phyloP scores from a whole-genome alignment of 2,797 vertebrate genomes.

The Lophius americanus region DNA sequence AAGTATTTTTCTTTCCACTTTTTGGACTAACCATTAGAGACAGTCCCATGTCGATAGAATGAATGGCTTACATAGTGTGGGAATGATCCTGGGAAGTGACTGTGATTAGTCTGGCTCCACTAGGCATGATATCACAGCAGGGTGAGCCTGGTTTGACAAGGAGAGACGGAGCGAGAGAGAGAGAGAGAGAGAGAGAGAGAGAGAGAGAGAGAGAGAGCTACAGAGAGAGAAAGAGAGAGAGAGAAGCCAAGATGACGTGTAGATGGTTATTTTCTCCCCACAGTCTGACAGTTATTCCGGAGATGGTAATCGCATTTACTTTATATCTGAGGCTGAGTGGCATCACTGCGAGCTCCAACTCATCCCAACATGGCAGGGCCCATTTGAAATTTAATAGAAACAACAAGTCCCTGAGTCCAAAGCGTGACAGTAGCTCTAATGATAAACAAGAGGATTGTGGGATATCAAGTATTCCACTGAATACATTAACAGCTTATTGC shows the following conservation, averaged over 20 bases:
- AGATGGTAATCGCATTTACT: slow-evolving; percentile 73
- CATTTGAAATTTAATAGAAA: slow-evolving; percentile 60
- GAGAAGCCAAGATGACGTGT: slow-evolving; percentile 21
- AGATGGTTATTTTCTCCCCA: slow-evolving; percentile 53
- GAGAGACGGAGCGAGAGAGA: slow-evolving; percentile 13
- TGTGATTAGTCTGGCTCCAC: slow-evolving; percentile 77
- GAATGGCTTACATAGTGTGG: slow-evolving; percentile 55
- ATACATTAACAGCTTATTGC: slow-evolving; percentile 30
- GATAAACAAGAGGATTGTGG: slow-evolving; percentile 49
- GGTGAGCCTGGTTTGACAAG: slow-evolving; percentile 47
- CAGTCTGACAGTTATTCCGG: slow-evolving; percentile 69
- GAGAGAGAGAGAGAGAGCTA: slow-evolving; percentile 15
- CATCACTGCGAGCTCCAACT: slow-evolving; percentile 62
- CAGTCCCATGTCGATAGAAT: slow-evolving; percentile 46
- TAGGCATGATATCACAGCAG: slow-evolving; percentile 69
- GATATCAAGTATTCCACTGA: slow-evolving; percentile 27
- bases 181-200: background rate
- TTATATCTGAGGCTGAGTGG: slow-evolving; percentile 55
- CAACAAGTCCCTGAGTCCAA: slow-evolving; percentile 22
- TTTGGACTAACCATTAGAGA: slow-evolving; percentile 37
- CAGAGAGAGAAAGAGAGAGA: slow-evolving; percentile 6
- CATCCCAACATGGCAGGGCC: slow-evolving; percentile 56
- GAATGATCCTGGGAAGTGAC: slow-evolving; percentile 66
- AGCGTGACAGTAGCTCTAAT: slow-evolving; percentile 47
- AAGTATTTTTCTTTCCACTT: slow-evolving; percentile 16